Conservation (phyloP, 2,888 invertebrate genomes). For the Ctena decussata region DNA sequence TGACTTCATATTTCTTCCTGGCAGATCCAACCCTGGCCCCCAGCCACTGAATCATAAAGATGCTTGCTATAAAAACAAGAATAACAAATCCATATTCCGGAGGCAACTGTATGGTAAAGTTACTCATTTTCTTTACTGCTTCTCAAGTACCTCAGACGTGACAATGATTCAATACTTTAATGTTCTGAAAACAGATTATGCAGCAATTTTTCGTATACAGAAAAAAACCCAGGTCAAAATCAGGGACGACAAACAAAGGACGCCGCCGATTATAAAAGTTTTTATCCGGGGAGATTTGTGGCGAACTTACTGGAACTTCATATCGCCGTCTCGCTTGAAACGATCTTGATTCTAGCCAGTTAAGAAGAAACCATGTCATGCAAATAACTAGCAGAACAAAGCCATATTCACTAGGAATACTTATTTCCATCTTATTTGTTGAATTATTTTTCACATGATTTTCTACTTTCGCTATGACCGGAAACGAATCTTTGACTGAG, state of each 20-base stretch:
- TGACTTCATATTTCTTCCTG: conserved; percentile 71
- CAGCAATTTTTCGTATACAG: too few species aligned
- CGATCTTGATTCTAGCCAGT: conserved; percentile 74
- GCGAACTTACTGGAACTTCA: conserved; percentile 72
- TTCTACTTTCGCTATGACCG: conserved; percentile 8
- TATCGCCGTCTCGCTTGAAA: conserved; percentile 75
- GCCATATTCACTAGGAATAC: conserved; percentile 72
- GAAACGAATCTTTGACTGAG: neutral
- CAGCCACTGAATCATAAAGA: conserved; percentile 70
- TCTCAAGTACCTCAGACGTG: too few species aligned
- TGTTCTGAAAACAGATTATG: neutral
- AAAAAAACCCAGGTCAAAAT: conserved; percentile 20
- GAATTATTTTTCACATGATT: neutral
- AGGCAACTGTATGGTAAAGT: conserved; percentile 28
- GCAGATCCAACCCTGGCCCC: conserved; percentile 69
- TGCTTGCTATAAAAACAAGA: conserved; percentile 61
- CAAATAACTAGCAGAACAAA: conserved; percentile 75
- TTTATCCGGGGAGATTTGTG: neutral
- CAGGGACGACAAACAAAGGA: conserved; percentile 49
- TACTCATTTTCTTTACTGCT: conserved; percentile 7
- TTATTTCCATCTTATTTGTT: conserved; percentile 9
- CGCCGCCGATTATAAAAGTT: neutral
- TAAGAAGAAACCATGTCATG: conserved; percentile 71
- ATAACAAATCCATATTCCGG: conserved; percentile 72
- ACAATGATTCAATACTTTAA: neutral